A percentile compares a stretch with the other conserved stretches of the same genome.
phyloP scores from a whole-genome alignment of 2,888 invertebrate genomes.

The Gnatocerus cornutus region DNA sequence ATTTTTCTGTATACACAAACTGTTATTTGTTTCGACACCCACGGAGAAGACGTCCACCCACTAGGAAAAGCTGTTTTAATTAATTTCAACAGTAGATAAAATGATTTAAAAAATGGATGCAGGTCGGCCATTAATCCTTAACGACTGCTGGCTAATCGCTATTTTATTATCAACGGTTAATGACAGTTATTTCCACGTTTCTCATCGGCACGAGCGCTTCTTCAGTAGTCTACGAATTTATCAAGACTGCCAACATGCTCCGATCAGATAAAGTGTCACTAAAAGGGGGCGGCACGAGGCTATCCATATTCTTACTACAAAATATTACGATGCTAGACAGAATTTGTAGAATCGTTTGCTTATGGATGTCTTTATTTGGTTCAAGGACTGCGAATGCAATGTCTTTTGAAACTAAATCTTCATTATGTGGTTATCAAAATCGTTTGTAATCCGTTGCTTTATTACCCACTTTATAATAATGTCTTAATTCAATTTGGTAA shows the following conservation, averaged over 20 bases:
- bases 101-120: conserved; percentile 34
- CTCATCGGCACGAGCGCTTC: conserved; percentile 24
- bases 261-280: conserved; percentile 13
- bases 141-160: conserved; percentile 23
- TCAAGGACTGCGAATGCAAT: no score
- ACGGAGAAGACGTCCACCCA: conserved; percentile 44
- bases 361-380: no score
- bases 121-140: conserved; percentile 31
- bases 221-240: conserved; percentile 33
- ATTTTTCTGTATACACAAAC: conserved; percentile 36
- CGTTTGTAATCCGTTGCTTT: no score
- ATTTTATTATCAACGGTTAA: conserved; percentile 32
- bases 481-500: no score
- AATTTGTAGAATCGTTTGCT: neutral
- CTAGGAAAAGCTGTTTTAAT: conserved; percentile 26
- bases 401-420: no score
- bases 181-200: conserved; percentile 38
- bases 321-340: conserved; percentile 3
- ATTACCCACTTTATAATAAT: no score
- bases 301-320: neutral
- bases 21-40: conserved; percentile 44
- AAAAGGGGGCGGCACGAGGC: conserved; percentile 11
- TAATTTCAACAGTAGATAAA: conserved; percentile 44
- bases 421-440: no score
- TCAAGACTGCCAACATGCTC: conserved; percentile 8